Percentiles rank a stretch among this genome's conserved stretches.
Evolutionary conservation across 1,140 invertebrate genomes (phyloP).

Genomic region (Drosophila subpulchrella): DNA sequence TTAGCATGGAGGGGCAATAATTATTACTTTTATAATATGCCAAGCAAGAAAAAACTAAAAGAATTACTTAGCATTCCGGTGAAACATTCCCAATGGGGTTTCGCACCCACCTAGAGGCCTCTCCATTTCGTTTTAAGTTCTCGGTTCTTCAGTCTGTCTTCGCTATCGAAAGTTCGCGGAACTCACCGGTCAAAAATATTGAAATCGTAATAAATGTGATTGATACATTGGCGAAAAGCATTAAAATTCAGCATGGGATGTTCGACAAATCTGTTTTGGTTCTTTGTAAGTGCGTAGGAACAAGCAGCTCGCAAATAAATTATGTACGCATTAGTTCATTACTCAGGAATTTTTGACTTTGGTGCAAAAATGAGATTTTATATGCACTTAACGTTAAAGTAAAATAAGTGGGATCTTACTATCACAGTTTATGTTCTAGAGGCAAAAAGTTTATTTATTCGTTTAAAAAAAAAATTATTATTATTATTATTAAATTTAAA

Average conservation of each 20-base stretch:
- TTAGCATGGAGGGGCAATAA: slow-evolving; percentile 49
- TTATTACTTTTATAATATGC: slow-evolving; percentile 29
- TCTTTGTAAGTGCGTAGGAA: slow-evolving; percentile 64
- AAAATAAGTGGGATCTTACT: background rate
- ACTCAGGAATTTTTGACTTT: background rate
- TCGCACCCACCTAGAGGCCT: slow-evolving; percentile 20
- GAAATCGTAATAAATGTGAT: slow-evolving; percentile 28
- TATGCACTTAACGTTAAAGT: slow-evolving; percentile 2
- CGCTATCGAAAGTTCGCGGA: slow-evolving; percentile 56
- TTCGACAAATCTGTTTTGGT: slow-evolving; percentile 44
- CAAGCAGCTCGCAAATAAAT: background rate
- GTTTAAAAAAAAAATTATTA: too few relatives aligned
- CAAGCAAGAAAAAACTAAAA: background rate
- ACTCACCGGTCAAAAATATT: slow-evolving; percentile 20
- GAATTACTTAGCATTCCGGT: slow-evolving; percentile 55
- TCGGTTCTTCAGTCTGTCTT: slow-evolving; percentile 51
- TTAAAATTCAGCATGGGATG: slow-evolving; percentile 64
- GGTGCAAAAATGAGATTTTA: background rate
- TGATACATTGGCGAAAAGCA: slow-evolving; percentile 5
- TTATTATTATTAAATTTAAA: too few relatives aligned
- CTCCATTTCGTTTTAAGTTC: slow-evolving; percentile 32
- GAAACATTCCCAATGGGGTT: slow-evolving; percentile 53
- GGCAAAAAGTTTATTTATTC: too few relatives aligned
- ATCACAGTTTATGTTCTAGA: too few relatives aligned
- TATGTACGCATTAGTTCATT: background rate